A percentile compares a stretch with the other conserved stretches of the same genome.
Conservation (phyloP, 2,113 vertebrate genomes). For the Rissa tridactyla region DNA sequence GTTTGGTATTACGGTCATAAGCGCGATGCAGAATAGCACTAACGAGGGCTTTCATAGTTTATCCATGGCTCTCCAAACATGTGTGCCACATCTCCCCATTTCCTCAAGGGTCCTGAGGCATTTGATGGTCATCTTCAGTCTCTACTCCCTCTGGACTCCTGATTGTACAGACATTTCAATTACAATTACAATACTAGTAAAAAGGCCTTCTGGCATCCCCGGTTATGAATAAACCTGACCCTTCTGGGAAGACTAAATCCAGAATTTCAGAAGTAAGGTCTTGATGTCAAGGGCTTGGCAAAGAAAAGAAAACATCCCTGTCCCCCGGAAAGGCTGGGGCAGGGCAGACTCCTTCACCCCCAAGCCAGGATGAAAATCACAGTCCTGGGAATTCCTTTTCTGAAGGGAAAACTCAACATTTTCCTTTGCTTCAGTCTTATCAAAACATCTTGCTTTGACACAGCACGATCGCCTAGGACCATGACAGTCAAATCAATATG, state of each 20-base stretch:
- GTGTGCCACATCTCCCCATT: background rate
- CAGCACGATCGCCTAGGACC: background rate
- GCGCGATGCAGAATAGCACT: background rate
- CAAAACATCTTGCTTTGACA: background rate
- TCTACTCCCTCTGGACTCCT: background rate
- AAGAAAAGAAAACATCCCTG: background rate
- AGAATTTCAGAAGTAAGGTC: background rate
- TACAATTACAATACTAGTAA: background rate
- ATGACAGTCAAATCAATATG: constrained; percentile 32
- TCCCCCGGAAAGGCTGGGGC: background rate
- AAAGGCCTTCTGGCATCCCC: background rate
- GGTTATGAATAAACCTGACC: background rate
- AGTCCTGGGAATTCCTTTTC: background rate
- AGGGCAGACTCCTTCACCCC: background rate
- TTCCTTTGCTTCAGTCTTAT: background rate
- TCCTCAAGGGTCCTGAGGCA: background rate
- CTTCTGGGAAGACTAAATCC: background rate
- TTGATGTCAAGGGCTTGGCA: background rate
- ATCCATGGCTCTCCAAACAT: background rate
- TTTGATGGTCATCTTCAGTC: background rate
- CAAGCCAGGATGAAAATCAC: background rate
- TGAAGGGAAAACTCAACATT: constrained; percentile 14
- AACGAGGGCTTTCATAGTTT: background rate
- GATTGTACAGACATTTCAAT: background rate
- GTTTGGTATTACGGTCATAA: background rate